phyloP scores from a whole-genome alignment of 1,140 invertebrate species.

The Atopsyche davidsoni region DNA sequence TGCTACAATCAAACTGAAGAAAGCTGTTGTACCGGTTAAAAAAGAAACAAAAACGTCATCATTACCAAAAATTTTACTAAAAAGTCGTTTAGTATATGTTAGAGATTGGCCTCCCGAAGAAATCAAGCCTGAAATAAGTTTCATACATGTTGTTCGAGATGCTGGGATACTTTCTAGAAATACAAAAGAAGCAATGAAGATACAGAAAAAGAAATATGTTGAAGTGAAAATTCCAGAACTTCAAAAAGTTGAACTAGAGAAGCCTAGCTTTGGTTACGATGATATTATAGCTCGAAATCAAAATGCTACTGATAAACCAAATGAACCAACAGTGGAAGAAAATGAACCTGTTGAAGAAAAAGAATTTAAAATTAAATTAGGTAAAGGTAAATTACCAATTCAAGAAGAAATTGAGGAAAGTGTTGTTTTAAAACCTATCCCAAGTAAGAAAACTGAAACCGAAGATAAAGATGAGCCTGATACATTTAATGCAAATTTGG shows the following conservation, averaged over 20 bases:
- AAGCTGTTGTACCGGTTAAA: conserved; percentile 46
- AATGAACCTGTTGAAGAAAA: conserved; percentile 28
- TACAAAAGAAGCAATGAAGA: conserved; percentile 58
- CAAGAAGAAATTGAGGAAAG: conserved; percentile 31
- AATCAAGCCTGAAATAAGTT: conserved; percentile 46
- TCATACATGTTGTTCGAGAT: conserved; percentile 50
- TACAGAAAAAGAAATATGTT: conserved; percentile 49
- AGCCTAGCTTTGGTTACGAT: conserved; percentile 41
- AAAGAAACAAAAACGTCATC: conserved; percentile 44
- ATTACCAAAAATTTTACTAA: conserved; percentile 60
- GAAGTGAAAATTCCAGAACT: conserved; percentile 40
- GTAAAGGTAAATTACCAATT: conserved; percentile 42
- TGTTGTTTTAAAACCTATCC: conserved; percentile 20
- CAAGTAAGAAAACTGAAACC: conserved; percentile 8
- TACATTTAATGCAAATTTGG: background rate
- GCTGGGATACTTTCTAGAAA: conserved; percentile 63
- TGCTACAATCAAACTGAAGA: conserved; percentile 58
- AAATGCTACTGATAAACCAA: conserved; percentile 22
- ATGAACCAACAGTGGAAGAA: conserved; percentile 20
- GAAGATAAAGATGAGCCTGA: conserved; percentile 1
- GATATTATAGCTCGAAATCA: conserved; percentile 35
- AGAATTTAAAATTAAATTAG: conserved; percentile 32
- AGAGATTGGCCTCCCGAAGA: conserved; percentile 54
- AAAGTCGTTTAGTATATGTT: conserved; percentile 56
- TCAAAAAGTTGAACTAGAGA: conserved; percentile 44